phyloP scores from a whole-genome alignment of 2,888 invertebrate species.

The Aleiodes testaceus region DNA sequence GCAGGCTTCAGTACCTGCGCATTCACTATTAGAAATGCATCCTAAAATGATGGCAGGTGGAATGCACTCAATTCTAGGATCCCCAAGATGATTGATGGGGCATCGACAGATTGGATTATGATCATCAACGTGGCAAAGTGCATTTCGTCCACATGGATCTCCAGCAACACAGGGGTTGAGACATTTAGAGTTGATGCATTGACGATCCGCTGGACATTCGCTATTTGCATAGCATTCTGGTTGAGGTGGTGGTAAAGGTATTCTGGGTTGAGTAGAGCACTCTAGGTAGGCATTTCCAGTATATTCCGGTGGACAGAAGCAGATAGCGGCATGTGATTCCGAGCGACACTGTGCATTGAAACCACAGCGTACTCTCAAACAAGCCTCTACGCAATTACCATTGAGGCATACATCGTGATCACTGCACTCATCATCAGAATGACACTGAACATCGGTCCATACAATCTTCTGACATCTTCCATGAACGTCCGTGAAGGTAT shows the following conservation, averaged over 20 bases:
- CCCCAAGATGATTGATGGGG: conserved; percentile 84
- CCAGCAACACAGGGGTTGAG: conserved; percentile 83
- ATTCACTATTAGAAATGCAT: conserved; percentile 86
- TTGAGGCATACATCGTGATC: conserved; percentile 83
- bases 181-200: conserved; percentile 85
- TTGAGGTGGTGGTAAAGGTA: conserved; percentile 61
- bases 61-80: conserved; percentile 81
- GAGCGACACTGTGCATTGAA: conserved; percentile 88
- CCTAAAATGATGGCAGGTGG: conserved; percentile 82
- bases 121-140: conserved; percentile 87
- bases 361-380: conserved; percentile 85
- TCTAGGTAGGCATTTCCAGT: conserved; percentile 86
- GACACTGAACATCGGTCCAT: conserved; percentile 74
- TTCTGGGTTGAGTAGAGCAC: conserved; percentile 75
- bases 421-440: conserved; percentile 83
- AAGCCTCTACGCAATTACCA: conserved; percentile 86
- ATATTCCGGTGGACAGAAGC: conserved; percentile 85
- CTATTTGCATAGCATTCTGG: conserved; percentile 85
- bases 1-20: conserved; percentile 87
- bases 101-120: conserved; percentile 87
- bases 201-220: conserved; percentile 84
- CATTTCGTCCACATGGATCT: conserved; percentile 84
- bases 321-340: conserved; percentile 83
- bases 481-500: conserved; percentile 83
- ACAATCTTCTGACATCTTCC: conserved; percentile 80